Base-by-base conservation (phyloP, 2,888 invertebrate species). In the Ormyrus nitidulus region DNA sequence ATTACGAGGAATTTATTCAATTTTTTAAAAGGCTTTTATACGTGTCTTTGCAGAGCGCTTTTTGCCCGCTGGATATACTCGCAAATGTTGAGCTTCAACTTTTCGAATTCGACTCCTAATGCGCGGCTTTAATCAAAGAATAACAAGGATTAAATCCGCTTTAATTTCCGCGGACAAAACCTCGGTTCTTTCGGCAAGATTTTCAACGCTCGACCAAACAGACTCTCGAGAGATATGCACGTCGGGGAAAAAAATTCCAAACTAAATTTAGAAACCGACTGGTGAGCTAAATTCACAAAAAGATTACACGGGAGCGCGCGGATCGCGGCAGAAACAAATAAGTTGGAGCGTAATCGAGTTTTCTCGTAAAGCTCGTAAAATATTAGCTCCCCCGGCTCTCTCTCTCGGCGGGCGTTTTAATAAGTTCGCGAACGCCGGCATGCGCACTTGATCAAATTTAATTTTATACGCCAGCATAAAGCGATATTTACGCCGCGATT, bases 1-100 rank as follows among this genome's bases (percentile, higher is more conserved):
- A 54, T 72, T 78, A 72, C 53, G 11, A n/a, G 54, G 54, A 13
- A 49, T 73, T 78, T 73, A 78, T 78, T 78, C 68, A 73, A 73
- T 73, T 73, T 34, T 72, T 78, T 58, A 69, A 34, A 6, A 8
- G 49, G 59, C 56, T 71, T 71, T 34, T 61, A 51, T 51, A 11
- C 46, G 56, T n/a, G 19, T 56, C 64, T 62, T 64, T 56, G 34
- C n/a, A 56, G 49, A 34, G 62, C 71, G 71, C 0, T 1, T 61
- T 51, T 69, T 19, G 3, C 13, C 9, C 48, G 10, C 49, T n/a
- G 48, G 46, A 59, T 34, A 34, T 34, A 34, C 49, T 61, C 34
- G 46, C 34, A 34, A 46, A 56, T 65, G 73, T 46, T 64, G 10
- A 65, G 65, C 34, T 64, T 65, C 5, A 19, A 48, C 34, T 9